A percentile compares a stretch with the other conserved stretches of the same genome.
Conservation (phyloP, 2,888 invertebrate genomes). For the Drosophila prostipennis region DNA sequence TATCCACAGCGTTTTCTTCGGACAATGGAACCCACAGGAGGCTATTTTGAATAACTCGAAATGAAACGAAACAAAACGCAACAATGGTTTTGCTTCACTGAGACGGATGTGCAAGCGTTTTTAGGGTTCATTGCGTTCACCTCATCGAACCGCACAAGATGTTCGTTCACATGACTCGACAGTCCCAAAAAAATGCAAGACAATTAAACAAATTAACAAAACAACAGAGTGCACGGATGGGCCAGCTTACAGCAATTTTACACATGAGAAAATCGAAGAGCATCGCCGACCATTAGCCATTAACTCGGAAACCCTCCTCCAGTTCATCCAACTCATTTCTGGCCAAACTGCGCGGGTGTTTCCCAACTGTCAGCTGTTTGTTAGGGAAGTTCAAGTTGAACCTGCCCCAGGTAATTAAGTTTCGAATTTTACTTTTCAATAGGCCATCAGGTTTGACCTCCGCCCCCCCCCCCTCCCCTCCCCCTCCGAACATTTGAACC, state of each 20-base stretch:
- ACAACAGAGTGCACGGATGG: constrained; percentile 33
- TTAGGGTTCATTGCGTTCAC: constrained; percentile 73
- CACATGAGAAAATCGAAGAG: constrained; percentile 78
- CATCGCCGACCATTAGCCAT: constrained; percentile 65
- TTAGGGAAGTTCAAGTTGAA: constrained; percentile 59
- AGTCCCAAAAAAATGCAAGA: constrained; percentile 63
- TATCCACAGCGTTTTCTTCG: constrained; percentile 1
- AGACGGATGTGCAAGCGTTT: constrained; percentile 70
- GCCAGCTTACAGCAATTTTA: constrained; percentile 61
- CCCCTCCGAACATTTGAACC: constrained; percentile 51
- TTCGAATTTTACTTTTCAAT: constrained; percentile 71
- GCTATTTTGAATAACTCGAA: constrained; percentile 64
- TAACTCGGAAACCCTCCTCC: constrained; percentile 34
- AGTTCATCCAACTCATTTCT: constrained; percentile 24
- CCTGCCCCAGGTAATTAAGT: constrained; percentile 71
- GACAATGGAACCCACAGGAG: constrained; percentile 72
- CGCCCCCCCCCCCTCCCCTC: constrained; percentile 28
- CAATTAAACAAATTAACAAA: constrained; percentile 79
- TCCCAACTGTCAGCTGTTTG: constrained; percentile 74
- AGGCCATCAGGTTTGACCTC: constrained; percentile 62
- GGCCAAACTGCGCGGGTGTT: constrained; percentile 72
- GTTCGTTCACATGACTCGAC: constrained; percentile 75
- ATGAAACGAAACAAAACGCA: constrained; percentile 42
- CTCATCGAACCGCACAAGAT: constrained; percentile 66
- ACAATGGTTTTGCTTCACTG: constrained; percentile 42